These are phyloP conservation scores for Anhinga rufa DNA, from an alignment of 2,113 vertebrate species.

Conservation along the genomic window DNA sequence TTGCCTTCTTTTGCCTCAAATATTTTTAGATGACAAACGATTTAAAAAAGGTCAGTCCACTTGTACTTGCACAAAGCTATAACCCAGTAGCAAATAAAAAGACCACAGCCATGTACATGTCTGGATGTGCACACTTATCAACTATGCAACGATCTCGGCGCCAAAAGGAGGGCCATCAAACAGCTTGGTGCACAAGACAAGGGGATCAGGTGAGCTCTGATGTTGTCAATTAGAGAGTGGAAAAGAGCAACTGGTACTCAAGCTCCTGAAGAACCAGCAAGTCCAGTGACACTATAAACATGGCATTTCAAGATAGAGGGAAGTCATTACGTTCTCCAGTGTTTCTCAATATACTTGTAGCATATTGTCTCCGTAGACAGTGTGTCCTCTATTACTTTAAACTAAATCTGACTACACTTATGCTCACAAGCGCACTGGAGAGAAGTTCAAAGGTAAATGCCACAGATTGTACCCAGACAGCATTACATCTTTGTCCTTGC, in stretches of 20 bases:
- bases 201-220: neutral
- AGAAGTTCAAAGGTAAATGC: neutral
- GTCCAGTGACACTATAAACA: neutral
- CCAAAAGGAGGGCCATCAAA: neutral
- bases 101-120: neutral
- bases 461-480: neutral
- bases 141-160: neutral
- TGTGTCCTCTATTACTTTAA: neutral
- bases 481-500: neutral
- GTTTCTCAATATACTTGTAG: neutral
- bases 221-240: neutral
- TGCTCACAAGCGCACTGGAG: neutral
- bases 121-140: neutral
- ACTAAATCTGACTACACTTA: neutral
- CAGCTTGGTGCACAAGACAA: neutral
- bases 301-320: neutral
- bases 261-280: neutral
- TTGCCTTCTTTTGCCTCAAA: neutral
- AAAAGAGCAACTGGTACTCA: neutral
- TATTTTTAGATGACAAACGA: neutral
- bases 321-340: neutral
- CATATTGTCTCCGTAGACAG: neutral
- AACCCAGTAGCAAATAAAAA: neutral
- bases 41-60: neutral
- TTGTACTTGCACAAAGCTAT: neutral